A percentile compares a stretch with the other conserved stretches of the same genome.
Evolutionary conservation across 2,888 invertebrate species (phyloP).

Genomic region (Venusia cambrica): DNA sequence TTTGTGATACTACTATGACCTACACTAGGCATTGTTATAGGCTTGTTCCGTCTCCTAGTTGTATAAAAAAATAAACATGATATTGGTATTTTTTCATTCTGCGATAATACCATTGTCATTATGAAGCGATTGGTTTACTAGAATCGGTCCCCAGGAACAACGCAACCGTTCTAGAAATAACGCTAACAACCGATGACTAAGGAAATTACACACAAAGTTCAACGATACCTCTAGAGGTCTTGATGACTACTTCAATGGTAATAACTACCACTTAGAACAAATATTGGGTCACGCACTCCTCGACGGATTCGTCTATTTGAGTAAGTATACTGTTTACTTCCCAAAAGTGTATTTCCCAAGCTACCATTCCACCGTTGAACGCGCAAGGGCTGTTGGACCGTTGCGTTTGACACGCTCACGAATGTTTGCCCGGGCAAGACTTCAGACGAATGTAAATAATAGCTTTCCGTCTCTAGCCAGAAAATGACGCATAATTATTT

Average conservation of each 20-base stretch:
- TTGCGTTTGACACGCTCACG: too few species aligned
- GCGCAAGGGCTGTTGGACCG: conserved; percentile 58
- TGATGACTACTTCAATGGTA: conserved; percentile 51
- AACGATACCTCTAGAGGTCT: conserved; percentile 16
- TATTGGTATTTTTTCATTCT: too few species aligned
- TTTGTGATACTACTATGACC: too few species aligned
- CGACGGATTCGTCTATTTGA: conserved; percentile 73
- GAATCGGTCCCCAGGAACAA: conserved; percentile 48
- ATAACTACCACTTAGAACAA: conserved; percentile 65
- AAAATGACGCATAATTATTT: conserved; percentile 22
- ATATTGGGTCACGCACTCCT: conserved; percentile 71
- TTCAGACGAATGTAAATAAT: conserved; percentile 45
- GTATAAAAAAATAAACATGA: too few species aligned
- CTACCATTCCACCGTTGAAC: conserved; percentile 68
- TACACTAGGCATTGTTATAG: too few species aligned
- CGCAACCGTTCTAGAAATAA: conserved; percentile 65
- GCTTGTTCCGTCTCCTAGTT: too few species aligned
- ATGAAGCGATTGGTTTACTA: too few species aligned
- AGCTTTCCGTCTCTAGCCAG: conserved; percentile 35
- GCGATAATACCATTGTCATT: too few species aligned
- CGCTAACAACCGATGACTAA: conserved; percentile 46
- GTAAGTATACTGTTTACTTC: conserved; percentile 54
- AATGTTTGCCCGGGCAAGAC: conserved; percentile 57
- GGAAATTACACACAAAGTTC: conserved; percentile 31
- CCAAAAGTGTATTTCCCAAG: conserved; percentile 74